Evolutionary conservation across 2,113 vertebrate genomes (phyloP).

Genomic region (Natator depressus): DNA sequence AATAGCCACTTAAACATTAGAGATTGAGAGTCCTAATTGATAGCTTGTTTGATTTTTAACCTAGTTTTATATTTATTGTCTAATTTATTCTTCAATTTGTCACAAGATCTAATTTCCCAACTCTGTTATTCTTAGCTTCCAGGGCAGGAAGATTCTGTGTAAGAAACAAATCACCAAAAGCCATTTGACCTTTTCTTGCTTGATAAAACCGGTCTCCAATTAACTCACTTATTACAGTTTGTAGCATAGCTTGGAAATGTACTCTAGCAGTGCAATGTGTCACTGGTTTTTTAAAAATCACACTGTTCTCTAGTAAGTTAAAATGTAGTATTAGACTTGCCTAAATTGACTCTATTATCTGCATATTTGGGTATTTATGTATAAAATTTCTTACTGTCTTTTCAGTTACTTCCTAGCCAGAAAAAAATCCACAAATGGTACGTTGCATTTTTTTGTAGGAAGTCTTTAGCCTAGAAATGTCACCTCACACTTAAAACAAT

Average conservation of each 20-base stretch:
- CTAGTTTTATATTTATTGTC: not conserved
- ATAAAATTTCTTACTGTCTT: not conserved
- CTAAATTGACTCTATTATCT: not conserved
- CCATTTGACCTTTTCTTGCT: not conserved
- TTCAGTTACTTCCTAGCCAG: not conserved
- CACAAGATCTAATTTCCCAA: not conserved
- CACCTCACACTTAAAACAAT: not conserved
- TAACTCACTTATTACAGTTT: not conserved
- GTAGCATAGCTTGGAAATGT: not conserved
- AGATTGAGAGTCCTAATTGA: not conserved
- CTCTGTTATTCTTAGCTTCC: not conserved
- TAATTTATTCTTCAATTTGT: not conserved
- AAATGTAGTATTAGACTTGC: not conserved
- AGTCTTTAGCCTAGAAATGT: not conserved
- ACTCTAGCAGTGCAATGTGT: not conserved
- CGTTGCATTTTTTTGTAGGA: not conserved
- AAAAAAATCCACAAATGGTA: not conserved
- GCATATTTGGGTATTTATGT: not conserved
- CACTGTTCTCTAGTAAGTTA: not conserved
- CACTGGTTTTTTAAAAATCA: not conserved
- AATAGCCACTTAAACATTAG: not conserved
- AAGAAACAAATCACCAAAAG: not conserved
- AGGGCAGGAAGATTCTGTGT: not conserved
- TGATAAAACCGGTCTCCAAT: not conserved
- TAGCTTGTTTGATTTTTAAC: not conserved